phyloP scores from a whole-genome alignment of 1,140 invertebrate species.

The Aplysia californica region DNA sequence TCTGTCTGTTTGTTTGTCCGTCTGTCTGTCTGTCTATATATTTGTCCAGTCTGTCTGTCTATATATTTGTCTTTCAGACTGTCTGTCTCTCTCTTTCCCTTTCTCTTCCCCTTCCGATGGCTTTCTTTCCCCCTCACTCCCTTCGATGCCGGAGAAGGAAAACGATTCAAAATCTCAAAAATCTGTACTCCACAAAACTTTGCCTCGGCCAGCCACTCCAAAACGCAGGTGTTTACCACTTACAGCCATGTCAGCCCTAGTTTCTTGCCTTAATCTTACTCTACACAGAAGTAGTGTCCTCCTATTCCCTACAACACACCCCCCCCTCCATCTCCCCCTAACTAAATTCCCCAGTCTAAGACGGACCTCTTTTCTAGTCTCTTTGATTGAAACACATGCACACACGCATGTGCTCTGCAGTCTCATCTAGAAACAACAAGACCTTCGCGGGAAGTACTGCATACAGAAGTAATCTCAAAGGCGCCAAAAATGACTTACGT shows the following conservation, averaged over 20 bases:
- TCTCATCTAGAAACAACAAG: no score
- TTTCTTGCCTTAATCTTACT: no score
- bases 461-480: background rate
- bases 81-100: background rate
- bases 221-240: no score
- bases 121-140: constrained; percentile 21
- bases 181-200: no score
- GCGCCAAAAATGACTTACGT: no score
- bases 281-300: no score
- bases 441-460: background rate
- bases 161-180: no score
- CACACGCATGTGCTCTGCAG: no score
- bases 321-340: background rate
- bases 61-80: background rate
- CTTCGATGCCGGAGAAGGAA: background rate
- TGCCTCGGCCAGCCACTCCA: no score
- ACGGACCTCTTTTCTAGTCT: background rate
- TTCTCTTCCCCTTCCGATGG: background rate
- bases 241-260: no score
- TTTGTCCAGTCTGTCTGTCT: no score
- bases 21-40: background rate
- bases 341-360: background rate
- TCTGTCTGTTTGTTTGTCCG: background rate
- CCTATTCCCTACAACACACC: no score
- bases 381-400: background rate